phyloP scores from a whole-genome alignment of 2,113 vertebrate species.

The Oceanodroma tethys region DNA sequence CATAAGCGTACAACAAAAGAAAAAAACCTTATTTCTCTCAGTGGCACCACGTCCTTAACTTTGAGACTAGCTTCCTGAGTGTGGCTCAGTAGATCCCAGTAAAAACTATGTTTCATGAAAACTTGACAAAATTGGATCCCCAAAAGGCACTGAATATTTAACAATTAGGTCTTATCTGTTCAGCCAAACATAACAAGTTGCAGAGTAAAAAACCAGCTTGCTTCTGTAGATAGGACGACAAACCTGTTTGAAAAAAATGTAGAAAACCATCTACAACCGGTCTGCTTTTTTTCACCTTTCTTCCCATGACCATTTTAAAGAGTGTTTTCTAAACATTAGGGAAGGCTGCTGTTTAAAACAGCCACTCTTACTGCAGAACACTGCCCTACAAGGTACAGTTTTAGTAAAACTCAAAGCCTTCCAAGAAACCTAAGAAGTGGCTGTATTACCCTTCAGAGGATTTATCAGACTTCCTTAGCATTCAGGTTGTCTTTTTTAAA shows the following conservation, averaged over 20 bases:
- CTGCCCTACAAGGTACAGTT: background rate
- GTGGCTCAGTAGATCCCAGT: background rate
- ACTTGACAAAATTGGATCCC: background rate
- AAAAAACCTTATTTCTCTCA: background rate
- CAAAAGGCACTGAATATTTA: background rate
- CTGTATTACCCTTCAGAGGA: background rate
- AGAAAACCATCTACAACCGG: background rate
- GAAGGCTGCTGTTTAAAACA: background rate
- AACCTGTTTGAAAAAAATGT: background rate
- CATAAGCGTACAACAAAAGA: background rate
- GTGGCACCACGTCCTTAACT: background rate
- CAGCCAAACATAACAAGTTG: background rate
- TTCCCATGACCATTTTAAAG: background rate
- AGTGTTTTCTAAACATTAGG: background rate
- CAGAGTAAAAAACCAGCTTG: background rate
- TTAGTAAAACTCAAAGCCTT: background rate
- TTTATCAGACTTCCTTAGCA: background rate
- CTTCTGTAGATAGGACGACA: background rate
- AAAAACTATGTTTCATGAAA: background rate
- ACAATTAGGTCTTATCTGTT: background rate
- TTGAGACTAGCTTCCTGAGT: background rate
- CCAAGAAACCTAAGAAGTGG: background rate
- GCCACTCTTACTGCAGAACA: background rate
- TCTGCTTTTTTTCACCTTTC: background rate
- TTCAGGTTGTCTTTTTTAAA: background rate